phyloP scores from a whole-genome alignment of 2,113 vertebrate genomes.

The Cheilinus undulatus region DNA sequence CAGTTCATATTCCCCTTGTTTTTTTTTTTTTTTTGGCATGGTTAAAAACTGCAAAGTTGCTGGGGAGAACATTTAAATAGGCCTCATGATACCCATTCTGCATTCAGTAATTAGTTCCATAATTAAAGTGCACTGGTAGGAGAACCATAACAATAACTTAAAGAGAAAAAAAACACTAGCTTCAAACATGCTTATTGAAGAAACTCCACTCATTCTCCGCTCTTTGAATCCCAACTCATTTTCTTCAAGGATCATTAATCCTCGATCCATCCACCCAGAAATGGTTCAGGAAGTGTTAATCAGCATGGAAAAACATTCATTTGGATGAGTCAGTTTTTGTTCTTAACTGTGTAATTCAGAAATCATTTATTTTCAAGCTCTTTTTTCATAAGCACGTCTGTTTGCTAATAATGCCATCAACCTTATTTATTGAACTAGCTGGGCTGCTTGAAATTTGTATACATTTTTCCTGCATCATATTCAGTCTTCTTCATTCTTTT shows the following conservation, averaged over 20 bases:
- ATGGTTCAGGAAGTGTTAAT: slow-evolving; percentile 15
- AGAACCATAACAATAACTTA: slow-evolving; percentile 21
- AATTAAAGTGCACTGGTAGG: slow-evolving; percentile 15
- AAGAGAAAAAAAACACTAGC: background rate
- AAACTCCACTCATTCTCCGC: slow-evolving; percentile 13
- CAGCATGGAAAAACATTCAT: slow-evolving; percentile 48
- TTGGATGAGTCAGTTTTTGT: slow-evolving; percentile 58
- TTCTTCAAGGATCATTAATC: slow-evolving; percentile 50
- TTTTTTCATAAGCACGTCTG: slow-evolving; percentile 21
- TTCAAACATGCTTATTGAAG: slow-evolving; percentile 8
- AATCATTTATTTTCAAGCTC: slow-evolving; percentile 29
- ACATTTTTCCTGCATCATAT: slow-evolving; percentile 20
- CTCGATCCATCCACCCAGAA: slow-evolving; percentile 18
- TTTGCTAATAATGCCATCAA: slow-evolving; percentile 3
- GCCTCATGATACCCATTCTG: slow-evolving; percentile 7
- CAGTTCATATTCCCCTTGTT: background rate
- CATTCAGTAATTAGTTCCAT: slow-evolving; percentile 28
- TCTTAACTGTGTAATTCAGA: slow-evolving; percentile 36
- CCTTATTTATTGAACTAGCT: slow-evolving; percentile 26
- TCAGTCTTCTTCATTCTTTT: background rate
- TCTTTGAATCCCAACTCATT: slow-evolving; percentile 44
- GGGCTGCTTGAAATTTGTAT: slow-evolving; percentile 19
- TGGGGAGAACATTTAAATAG: background rate
- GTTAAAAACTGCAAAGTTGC: background rate
- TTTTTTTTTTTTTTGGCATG: slow-evolving; percentile 11